A percentile compares a stretch with the other conserved stretches of the same genome.
Evolutionary conservation across 2,113 vertebrate genomes (phyloP).

Genomic region (Caracal caracal): DNA sequence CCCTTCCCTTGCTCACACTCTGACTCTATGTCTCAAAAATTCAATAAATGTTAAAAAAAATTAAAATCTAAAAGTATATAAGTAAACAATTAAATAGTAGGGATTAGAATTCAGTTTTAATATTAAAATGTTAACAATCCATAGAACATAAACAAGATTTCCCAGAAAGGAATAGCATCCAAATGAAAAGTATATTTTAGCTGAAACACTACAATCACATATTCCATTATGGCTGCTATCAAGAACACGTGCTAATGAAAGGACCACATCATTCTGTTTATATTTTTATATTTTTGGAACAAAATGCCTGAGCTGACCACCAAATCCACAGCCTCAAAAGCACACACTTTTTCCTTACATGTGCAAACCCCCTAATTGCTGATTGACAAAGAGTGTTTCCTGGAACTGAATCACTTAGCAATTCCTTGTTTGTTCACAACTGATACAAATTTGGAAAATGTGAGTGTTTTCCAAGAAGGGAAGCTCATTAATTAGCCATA

Average conservation of each 20-base stretch:
- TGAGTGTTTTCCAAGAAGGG: neutral
- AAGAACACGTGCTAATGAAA: conserved; percentile 1
- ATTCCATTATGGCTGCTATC: neutral
- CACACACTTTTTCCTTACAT: neutral
- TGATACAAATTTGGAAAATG: conserved; percentile 43
- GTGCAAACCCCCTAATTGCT: neutral
- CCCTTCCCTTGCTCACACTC: no score
- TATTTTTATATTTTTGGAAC: neutral
- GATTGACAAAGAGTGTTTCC: neutral
- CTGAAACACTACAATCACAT: neutral
- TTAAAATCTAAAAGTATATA: neutral
- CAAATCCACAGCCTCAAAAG: neutral
- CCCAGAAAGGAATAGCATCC: neutral
- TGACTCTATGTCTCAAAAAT: no score
- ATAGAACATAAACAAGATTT: neutral
- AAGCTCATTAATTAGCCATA: neutral
- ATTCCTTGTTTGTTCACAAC: conserved; percentile 29
- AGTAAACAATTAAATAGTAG: neutral
- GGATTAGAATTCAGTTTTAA: neutral
- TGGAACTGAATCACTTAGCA: neutral
- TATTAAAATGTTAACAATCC: neutral
- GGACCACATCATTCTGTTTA: neutral
- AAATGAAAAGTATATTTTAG: neutral
- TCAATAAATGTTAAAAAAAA: no score
- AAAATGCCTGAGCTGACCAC: neutral